A percentile compares a stretch with the other conserved stretches of the same genome.
These are phyloP conservation scores for Galeruca laticollis DNA, from an alignment of 2,888 invertebrate species.

Conservation along the genomic window DNA sequence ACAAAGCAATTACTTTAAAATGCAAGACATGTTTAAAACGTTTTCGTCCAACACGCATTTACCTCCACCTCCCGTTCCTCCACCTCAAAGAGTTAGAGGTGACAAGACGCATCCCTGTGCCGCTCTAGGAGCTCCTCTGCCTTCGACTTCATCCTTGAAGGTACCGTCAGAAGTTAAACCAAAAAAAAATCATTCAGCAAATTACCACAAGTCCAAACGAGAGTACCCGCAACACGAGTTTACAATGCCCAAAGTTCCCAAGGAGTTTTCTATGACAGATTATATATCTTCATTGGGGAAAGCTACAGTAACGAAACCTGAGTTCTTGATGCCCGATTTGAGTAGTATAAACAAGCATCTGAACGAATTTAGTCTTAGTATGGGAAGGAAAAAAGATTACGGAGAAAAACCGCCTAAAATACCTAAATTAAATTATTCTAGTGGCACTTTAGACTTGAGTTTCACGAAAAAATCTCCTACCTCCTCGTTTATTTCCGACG, in stretches of 20 bases:
- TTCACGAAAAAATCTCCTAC: constrained; percentile 60
- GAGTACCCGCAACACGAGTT: constrained; percentile 67
- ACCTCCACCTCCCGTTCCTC: constrained; percentile 44
- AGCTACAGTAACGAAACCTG: constrained; percentile 49
- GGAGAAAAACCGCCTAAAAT: constrained; percentile 72
- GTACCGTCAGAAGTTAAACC: constrained; percentile 63
- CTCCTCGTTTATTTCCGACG: constrained; percentile 50
- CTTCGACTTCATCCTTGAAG: constrained; percentile 56
- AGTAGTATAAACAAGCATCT: constrained; percentile 65
- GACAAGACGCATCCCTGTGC: constrained; percentile 41
- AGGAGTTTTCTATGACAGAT: constrained; percentile 58
- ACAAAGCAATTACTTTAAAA: constrained; percentile 74
- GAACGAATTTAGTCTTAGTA: constrained; percentile 56
- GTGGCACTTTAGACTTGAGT: constrained; percentile 68
- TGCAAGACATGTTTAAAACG: constrained; percentile 76
- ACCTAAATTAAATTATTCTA: constrained; percentile 70
- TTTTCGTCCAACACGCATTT: constrained; percentile 72
- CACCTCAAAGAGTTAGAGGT: constrained; percentile 44
- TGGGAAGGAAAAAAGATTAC: constrained; percentile 55
- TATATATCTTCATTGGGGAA: constrained; percentile 54
- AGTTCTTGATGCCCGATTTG: constrained; percentile 65
- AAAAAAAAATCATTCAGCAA: constrained; percentile 66
- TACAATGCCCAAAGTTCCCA: constrained; percentile 62
- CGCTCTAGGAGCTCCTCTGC: constrained; percentile 20
- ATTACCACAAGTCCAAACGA: constrained; percentile 68